Conservation (phyloP, 2,113 vertebrate species). For the Trachemys scripta region DNA sequence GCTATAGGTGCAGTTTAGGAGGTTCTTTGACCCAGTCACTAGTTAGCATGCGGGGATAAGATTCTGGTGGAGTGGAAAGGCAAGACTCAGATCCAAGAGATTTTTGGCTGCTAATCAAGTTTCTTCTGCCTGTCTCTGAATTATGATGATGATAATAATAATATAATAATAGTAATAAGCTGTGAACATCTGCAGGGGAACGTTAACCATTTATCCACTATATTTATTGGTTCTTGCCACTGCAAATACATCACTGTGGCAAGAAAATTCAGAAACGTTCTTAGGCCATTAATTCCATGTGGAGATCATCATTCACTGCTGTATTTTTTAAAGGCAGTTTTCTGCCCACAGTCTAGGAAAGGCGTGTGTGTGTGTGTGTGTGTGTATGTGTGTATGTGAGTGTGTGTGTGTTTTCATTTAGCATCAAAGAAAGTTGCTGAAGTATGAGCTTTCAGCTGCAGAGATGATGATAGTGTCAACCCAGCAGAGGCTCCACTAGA, state of each 20-base stretch:
- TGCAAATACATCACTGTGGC: slow-evolving; percentile 46
- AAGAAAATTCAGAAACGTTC: slow-evolving; percentile 55
- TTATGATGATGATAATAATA: slow-evolving; percentile 53
- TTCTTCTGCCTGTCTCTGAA: slow-evolving; percentile 49
- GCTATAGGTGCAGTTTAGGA: not conserved
- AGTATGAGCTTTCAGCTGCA: slow-evolving; percentile 17
- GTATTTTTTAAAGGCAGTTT: slow-evolving; percentile 2
- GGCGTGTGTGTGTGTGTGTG: not conserved
- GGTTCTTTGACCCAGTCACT: not conserved
- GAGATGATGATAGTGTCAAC: slow-evolving; percentile 32
- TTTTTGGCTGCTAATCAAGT: slow-evolving; percentile 23
- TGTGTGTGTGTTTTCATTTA: not conserved
- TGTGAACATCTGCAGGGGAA: slow-evolving; percentile 46
- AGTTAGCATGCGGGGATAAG: not conserved
- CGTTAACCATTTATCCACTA: slow-evolving; percentile 61
- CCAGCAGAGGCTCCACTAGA: not conserved
- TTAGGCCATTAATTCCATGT: slow-evolving; percentile 48
- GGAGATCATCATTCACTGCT: slow-evolving; percentile 20
- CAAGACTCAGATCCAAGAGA: slow-evolving; percentile 31
- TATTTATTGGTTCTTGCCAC: slow-evolving; percentile 50
- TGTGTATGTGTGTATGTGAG: not conserved
- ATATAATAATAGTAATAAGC: slow-evolving; percentile 50
- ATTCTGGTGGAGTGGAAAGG: not conserved
- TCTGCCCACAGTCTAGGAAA: not conserved
- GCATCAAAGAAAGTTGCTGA: slow-evolving; percentile 29